Conservation (phyloP, 2,113 vertebrate species). For the Charadrius vociferus region DNA sequence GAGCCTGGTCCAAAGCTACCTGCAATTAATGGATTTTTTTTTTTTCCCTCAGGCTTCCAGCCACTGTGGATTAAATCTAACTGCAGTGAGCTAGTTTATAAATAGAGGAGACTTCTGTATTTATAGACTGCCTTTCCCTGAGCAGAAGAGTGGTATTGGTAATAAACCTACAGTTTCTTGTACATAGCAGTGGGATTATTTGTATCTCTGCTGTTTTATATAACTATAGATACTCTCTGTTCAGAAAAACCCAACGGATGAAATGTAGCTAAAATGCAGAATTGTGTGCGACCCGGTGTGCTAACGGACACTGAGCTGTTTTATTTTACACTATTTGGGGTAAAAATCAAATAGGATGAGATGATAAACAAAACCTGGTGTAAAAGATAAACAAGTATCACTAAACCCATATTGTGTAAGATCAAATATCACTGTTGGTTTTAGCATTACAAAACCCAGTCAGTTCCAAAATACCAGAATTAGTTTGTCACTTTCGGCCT, state of each 20-base stretch:
- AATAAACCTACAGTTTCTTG: neutral
- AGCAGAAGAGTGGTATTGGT: neutral
- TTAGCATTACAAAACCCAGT: neutral
- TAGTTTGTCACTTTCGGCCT: neutral
- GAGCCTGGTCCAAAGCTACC: neutral
- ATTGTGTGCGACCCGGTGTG: neutral
- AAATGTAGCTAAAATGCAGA: neutral
- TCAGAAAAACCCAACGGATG: neutral
- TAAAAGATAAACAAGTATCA: neutral
- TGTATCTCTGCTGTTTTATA: neutral
- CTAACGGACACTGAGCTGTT: neutral
- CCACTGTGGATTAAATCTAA: neutral
- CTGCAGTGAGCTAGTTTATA: neutral
- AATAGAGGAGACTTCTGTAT: neutral
- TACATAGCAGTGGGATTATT: neutral
- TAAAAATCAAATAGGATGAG: neutral
- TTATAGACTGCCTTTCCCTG: neutral
- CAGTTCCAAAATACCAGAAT: neutral
- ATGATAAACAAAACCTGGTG: neutral
- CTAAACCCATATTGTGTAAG: neutral
- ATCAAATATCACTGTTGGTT: neutral
- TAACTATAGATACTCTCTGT: neutral
- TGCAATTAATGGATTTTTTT: neutral
- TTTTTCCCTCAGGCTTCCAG: neutral
- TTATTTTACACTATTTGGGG: neutral